Base-by-base conservation (phyloP, 2,797 vertebrate species). In the Enteromius anoplus region DNA sequence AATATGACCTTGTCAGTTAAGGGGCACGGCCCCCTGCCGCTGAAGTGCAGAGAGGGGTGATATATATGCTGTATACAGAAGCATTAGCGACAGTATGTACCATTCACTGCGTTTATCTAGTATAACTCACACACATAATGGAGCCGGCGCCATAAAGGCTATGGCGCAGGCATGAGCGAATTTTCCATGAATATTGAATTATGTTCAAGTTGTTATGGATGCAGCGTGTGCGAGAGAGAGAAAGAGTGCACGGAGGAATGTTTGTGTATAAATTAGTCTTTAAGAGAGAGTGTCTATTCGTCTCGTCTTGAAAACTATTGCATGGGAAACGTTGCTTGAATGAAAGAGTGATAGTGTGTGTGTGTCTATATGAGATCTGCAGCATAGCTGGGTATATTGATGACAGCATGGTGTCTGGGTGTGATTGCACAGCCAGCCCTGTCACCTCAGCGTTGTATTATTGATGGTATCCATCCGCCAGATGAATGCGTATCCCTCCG, bases 391-490 rank as follows among this genome's bases (percentile, higher is more conserved):
- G 62, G 89, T 92, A 93, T 95, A 95, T 94, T 95, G 94, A 95
- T 95, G 94, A 94, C 92, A 91, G 91, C 90, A 89, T 91, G 91
- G 93, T 91, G 90, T 92, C 91, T 92, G 87, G 86, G 88, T 93
- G 92, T 94, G 94, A 95, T 95, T 95, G 93, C 93, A 91, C 91
- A 87, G 65, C 89, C 87, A 86, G 91, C 89, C 90, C 93, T 93
- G 93, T 94, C 95, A 94, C 92, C 92, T 86, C 91, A 88, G 88
- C 84, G 76, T 88, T 89, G 88, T 90, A 91, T 95, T 95, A 96
- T 95, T 95, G 93, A 96, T 95, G 94, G 91, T 94, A 94, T 94
- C 92, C 94, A 93, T 94, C 93, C 93, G 87, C 93, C 91, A 95
- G 93, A 96, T 95, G 91, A 95, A 95, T 94, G 93, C 34, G 83